Evolutionary conservation across 2,888 invertebrate species (phyloP), one percentile per base, ranked within the genome.

Genomic region (Drosophila limbata): DNA sequence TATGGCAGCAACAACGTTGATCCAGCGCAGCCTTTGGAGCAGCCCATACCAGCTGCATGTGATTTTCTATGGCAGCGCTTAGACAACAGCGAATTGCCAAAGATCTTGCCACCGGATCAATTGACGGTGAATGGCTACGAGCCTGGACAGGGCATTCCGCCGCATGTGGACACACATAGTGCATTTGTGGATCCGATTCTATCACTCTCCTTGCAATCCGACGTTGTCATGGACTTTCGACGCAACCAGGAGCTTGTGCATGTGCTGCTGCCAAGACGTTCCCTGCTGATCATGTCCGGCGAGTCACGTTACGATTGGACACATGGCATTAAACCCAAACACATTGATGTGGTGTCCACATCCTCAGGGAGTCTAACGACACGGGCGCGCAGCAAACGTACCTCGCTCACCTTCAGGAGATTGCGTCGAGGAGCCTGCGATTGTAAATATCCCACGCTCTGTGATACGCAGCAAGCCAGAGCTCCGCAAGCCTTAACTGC

Each of bases 151-250:
- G 97, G 96, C 94, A 99, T 99, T 90, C 99, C 99, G 35, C 95
- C 96, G 0, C 99, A 99, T 92, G 95, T 98, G 19, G 99, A 99
- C 91, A 98, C 97, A 0, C 98, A 98, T 90, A 98, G 98, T 92
- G 96, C 98, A 0, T 99, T 99, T 93, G 96, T 96, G 77, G 96
- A 96, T 88, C 96, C 96, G 2, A 96, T 99, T 72, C 91, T 98
- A 28, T 97, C 98, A 0, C 91, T 99, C 0, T 98, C 98, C 3
- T 93, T 98, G 15, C 95, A 96, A 4, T 85, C 97, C 1, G 94
- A 95, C 64, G 95, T 96, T 56, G 94, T 98, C 0, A 98, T 99
- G 98, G 97, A 98, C 81, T 98, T 98, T 93, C 95, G 95, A 74
- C 94, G 95, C 80, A 94, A 94, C 55, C 93, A 94, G 44, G 94